A percentile compares a stretch with the other conserved stretches of the same genome.
Conservation (phyloP, 1,140 invertebrate genomes). For the Panulirus ornatus region DNA sequence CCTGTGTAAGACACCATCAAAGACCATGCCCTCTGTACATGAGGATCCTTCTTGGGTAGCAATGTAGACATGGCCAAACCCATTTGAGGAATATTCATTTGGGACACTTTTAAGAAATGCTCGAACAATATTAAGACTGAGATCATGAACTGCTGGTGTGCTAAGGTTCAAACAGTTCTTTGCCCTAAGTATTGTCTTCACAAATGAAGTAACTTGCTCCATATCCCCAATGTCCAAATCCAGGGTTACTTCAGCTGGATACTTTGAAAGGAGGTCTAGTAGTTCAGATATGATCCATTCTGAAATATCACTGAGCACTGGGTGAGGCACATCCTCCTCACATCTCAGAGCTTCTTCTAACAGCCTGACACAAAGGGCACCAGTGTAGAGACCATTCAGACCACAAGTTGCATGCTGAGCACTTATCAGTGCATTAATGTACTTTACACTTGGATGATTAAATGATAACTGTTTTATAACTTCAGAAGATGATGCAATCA, state of each 20-base stretch:
- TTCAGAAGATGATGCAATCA: conserved; percentile 47
- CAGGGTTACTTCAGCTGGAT: conserved; percentile 52
- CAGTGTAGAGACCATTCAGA: conserved; percentile 66
- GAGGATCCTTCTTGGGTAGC: conserved; percentile 32
- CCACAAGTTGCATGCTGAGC: conserved; percentile 62
- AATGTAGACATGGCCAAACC: conserved; percentile 57
- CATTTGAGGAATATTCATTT: conserved; percentile 38
- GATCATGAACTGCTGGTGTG: conserved; percentile 10
- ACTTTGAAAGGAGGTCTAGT: conserved; percentile 26
- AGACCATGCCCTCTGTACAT: conserved; percentile 13
- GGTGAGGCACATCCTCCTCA: conserved; percentile 49
- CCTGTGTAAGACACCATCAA: conserved; percentile 58
- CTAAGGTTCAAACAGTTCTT: conserved; percentile 39
- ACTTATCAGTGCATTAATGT: conserved; percentile 65
- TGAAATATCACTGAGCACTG: conserved; percentile 10
- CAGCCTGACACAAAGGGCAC: conserved; percentile 51
- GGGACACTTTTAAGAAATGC: conserved; percentile 63
- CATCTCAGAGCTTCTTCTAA: conserved; percentile 56
- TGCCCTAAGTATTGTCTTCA: conserved; percentile 58
- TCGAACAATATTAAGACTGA: conserved; percentile 50
- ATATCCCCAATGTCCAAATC: conserved; percentile 65
- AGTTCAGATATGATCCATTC: conserved; percentile 55
- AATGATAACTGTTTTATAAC: conserved; percentile 55
- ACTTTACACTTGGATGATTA: conserved; percentile 54
- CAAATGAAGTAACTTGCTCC: conserved; percentile 59